phyloP scores from a whole-genome alignment of 2,797 vertebrate species.

The Chiroxiphia lanceolata region DNA sequence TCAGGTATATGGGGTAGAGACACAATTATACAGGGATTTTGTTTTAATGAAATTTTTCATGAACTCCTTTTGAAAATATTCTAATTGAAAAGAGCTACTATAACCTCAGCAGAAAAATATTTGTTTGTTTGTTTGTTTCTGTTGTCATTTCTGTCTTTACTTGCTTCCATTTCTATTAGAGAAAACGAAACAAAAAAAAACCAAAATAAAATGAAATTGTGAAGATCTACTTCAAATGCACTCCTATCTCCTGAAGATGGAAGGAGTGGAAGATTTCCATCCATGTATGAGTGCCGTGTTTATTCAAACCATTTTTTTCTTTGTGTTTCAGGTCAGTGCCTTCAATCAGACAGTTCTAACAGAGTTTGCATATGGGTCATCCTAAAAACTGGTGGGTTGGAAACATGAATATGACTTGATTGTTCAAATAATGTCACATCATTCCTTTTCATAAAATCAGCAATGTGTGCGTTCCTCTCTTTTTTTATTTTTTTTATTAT shows the following conservation, averaged over 20 bases:
- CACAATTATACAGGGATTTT: background rate
- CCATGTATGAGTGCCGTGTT: background rate
- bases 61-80: background rate
- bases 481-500: no score
- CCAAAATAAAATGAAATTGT: background rate
- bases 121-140: background rate
- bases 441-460: background rate
- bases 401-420: background rate
- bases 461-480: accelerated
- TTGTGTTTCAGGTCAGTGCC: background rate
- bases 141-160: background rate
- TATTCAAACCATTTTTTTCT: background rate
- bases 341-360: background rate
- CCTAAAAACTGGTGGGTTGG: background rate
- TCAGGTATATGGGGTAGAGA: background rate
- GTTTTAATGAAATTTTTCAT: background rate
- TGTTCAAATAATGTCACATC: background rate
- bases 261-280: background rate
- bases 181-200: background rate
- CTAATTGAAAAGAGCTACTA: background rate
- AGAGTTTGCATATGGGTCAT: background rate
- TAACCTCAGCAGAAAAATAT: background rate
- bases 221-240: background rate
- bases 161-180: background rate
- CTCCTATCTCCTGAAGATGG: background rate